Base-by-base conservation (phyloP, 1,140 invertebrate species). In the Pteromalus puparum region DNA sequence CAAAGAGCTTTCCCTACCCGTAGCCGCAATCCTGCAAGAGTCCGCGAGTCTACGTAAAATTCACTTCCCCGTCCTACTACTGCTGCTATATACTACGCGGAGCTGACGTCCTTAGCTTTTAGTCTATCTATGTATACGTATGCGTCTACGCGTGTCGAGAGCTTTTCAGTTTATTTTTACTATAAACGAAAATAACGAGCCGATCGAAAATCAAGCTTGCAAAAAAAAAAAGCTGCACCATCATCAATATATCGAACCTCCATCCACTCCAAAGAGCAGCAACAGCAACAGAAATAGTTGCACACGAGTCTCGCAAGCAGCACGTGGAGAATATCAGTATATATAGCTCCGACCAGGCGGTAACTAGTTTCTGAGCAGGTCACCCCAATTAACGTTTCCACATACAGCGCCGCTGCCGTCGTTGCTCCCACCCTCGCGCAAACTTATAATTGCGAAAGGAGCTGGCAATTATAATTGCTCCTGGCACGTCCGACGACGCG, bases 361-460 rank as follows among this genome's bases (percentile, higher is more conserved):
- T 92, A 93, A 93, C 92, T 92, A 93, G 92, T 93, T 93, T 93
- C 91, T 88, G 91, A 92, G 91, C 92, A 92, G 92, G 92, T 93
- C 92, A 90, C 91, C 91, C 91, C 92, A 93, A 93, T 93, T 93
- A 93, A 93, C 92, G 92, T 92, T 93, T 92, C 88, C 90, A 91
- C 91, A 91, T 92, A 91, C 13, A 82, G 82, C 81, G 83, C 82
- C 80, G 84, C 79, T 70, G 79, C 72, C 83, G 87, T 85, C 80
- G 87, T 87, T 87, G 5, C 18, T n/a, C 18, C 48, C 53, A 21
- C 53, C 53, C 73, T 86, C 88, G 85, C 89, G 88, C 90, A 93
- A 93, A 93, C 92, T 93, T 93, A 92, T 93, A 93, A 93, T 93
- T 93, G 91, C 92, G 88, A 93, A 93, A 93, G 92, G 92, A 93